Percentiles rank a stretch among this genome's conserved stretches.
These are phyloP conservation scores for Struthio camelus DNA, from an alignment of 2,113 vertebrate genomes.

Conservation along the genomic window DNA sequence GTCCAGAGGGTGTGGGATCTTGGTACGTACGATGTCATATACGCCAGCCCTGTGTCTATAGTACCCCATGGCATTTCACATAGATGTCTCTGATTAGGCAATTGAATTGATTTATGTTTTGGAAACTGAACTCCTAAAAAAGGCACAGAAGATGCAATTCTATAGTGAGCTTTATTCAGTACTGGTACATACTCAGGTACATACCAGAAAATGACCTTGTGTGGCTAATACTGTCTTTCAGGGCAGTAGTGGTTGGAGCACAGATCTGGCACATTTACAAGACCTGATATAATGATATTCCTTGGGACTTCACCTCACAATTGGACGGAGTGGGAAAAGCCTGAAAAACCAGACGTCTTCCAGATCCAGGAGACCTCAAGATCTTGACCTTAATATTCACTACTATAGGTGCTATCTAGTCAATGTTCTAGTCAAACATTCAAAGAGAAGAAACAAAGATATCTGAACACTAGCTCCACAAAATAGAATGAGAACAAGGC, in stretches of 20 bases:
- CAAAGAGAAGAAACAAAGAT: not conserved
- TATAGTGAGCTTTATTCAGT: not conserved
- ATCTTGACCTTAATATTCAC: not conserved
- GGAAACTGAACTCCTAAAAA: not conserved
- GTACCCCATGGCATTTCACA: not conserved
- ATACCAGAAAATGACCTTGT: not conserved
- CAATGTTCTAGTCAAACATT: not conserved
- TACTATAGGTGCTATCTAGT: not conserved
- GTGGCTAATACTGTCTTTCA: not conserved
- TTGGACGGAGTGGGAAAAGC: not conserved
- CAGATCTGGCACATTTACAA: not conserved
- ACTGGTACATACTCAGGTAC: not conserved
- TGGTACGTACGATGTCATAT: not conserved
- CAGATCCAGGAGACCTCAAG: not conserved
- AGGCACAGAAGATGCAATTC: not conserved
- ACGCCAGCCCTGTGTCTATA: too few relatives aligned
- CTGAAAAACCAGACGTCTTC: not conserved
- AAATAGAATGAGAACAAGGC: not conserved
- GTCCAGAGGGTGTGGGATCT: not conserved
- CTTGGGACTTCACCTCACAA: not conserved
- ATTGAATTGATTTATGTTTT: not conserved
- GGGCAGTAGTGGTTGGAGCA: not conserved
- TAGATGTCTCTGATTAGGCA: not conserved
- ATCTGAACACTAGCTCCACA: not conserved
- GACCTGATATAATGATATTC: not conserved